These are phyloP conservation scores for Fistularia commersonii DNA, from an alignment of 2,797 vertebrate species.

Conservation along the genomic window DNA sequence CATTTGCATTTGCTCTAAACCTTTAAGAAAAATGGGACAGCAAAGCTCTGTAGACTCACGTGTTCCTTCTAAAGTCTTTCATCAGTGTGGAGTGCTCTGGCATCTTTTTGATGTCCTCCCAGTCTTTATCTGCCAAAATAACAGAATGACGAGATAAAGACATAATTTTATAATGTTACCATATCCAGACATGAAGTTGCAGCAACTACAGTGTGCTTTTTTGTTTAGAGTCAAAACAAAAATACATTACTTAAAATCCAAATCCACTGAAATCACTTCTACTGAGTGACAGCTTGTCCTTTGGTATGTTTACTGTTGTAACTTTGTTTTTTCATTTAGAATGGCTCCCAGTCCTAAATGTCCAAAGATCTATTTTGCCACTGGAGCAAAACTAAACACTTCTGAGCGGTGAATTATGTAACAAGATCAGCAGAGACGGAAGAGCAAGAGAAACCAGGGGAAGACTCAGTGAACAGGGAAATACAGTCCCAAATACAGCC, in stretches of 20 bases:
- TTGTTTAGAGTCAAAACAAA: neutral
- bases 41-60: constrained; percentile 80
- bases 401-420: constrained; percentile 26
- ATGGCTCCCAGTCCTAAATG: neutral
- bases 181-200: neutral
- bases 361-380: neutral
- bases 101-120: constrained; percentile 99
- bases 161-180: too few species aligned
- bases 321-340: too few species aligned
- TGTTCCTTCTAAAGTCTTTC: constrained; percentile 99
- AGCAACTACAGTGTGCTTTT: neutral
- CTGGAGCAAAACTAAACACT: constrained; percentile 26
- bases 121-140: constrained; percentile 94
- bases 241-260: too few species aligned
- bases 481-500: constrained; percentile 43
- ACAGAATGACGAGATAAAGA: constrained; percentile 17
- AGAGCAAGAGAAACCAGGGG: constrained; percentile 14
- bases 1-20: constrained; percentile 22
- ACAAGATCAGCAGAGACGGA: constrained; percentile 26
- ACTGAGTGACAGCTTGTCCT: too few species aligned
- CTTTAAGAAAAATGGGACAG: constrained; percentile 31
- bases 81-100: constrained; percentile 99
- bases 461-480: constrained; percentile 54
- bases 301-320: too few species aligned
- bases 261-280: too few species aligned